Percentiles rank a stretch among this genome's conserved stretches.
These are phyloP conservation scores for Thumatha senex DNA, from an alignment of 2,888 invertebrate species.

Conservation along the genomic window DNA sequence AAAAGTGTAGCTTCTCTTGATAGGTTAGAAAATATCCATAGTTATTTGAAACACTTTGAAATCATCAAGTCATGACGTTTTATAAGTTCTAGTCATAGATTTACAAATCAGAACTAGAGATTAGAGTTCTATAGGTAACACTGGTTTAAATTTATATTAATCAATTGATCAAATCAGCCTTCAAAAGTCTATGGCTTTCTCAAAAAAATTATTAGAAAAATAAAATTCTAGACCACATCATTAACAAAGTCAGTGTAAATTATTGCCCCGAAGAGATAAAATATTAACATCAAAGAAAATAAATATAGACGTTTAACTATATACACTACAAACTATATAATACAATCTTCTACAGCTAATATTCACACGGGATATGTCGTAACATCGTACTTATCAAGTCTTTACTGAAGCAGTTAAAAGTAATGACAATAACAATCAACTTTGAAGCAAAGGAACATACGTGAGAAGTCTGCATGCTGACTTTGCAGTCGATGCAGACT, in stretches of 20 bases:
- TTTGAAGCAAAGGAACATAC: constrained; percentile 68
- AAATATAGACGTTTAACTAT: constrained; percentile 56
- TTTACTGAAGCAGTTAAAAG: constrained; percentile 69
- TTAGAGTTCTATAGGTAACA: too few species aligned
- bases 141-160: too few species aligned
- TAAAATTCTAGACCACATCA: constrained; percentile 63
- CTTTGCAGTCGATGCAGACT: constrained; percentile 9
- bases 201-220: constrained; percentile 60
- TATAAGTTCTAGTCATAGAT: too few species aligned
- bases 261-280: constrained; percentile 67
- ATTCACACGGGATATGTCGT: constrained; percentile 80
- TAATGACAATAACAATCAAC: constrained; percentile 58
- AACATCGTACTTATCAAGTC: constrained; percentile 70
- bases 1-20: too few species aligned
- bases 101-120: too few species aligned
- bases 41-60: too few species aligned
- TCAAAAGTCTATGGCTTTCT: too few species aligned
- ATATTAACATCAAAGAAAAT: constrained; percentile 41
- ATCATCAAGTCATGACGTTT: too few species aligned
- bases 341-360: constrained; percentile 70
- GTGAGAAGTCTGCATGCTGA: constrained; percentile 47
- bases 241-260: constrained; percentile 66
- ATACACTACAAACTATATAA: constrained; percentile 77
- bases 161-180: too few species aligned
- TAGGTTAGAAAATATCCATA: too few species aligned